phyloP scores from a whole-genome alignment of 1,140 invertebrate genomes.

The Palaemon carinicauda region DNA sequence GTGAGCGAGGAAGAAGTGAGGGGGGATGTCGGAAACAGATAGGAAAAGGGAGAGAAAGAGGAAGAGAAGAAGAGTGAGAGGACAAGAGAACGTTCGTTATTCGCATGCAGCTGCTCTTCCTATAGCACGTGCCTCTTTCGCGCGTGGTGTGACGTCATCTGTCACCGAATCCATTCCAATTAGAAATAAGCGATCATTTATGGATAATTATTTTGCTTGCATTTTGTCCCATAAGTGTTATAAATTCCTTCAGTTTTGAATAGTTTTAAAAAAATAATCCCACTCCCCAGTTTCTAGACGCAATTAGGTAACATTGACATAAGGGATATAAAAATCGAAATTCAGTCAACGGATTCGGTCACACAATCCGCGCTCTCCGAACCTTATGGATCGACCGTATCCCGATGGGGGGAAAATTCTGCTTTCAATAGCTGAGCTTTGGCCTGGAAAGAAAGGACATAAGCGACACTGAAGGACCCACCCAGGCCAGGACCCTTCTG shows the following conservation, averaged over 20 bases:
- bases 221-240: too few relatives aligned
- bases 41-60: too few relatives aligned
- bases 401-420: background rate
- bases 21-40: too few relatives aligned
- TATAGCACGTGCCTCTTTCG: background rate
- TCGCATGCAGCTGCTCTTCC: background rate
- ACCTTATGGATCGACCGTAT: background rate
- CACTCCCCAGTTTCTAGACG: too few relatives aligned
- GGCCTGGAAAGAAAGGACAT: background rate
- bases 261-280: too few relatives aligned
- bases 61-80: too few relatives aligned
- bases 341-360: background rate
- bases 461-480: background rate
- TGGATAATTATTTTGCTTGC: too few relatives aligned
- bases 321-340: background rate
- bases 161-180: background rate
- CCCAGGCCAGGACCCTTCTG: too few relatives aligned
- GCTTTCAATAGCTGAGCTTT: background rate
- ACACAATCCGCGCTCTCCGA: background rate
- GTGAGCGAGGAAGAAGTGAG: background rate
- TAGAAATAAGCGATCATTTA: too few relatives aligned
- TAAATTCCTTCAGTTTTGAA: too few relatives aligned
- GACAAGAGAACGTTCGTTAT: background rate
- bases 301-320: background rate
- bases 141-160: background rate